Evolutionary conservation across 2,797 vertebrate genomes (phyloP).

Genomic region (Esox masquinongy): DNA sequence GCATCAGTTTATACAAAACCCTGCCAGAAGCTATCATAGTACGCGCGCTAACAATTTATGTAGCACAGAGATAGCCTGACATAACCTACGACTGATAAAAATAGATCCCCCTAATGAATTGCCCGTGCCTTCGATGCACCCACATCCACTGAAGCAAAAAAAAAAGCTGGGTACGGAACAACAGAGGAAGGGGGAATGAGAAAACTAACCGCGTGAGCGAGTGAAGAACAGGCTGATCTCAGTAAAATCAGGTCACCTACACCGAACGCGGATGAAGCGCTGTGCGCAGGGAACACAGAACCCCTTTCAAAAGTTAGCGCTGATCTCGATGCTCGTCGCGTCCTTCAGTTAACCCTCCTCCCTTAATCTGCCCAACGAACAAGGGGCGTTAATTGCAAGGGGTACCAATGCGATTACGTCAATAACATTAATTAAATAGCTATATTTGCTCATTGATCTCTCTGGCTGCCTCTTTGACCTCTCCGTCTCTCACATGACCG

Average conservation of each 20-base stretch:
- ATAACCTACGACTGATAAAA: constrained; percentile 49
- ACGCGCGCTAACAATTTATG: constrained; percentile 19
- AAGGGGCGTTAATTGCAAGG: not conserved
- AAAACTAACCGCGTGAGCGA: constrained; percentile 20
- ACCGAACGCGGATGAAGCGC: constrained; percentile 19
- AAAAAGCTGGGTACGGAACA: not conserved
- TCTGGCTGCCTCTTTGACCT: not conserved
- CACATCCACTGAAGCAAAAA: constrained; percentile 14
- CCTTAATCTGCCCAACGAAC: not conserved
- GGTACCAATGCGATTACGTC: not conserved
- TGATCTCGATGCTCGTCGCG: not conserved
- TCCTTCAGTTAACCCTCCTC: not conserved
- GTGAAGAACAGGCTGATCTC: constrained; percentile 29
- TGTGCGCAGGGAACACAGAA: constrained; percentile 7
- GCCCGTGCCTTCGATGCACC: constrained; percentile 29
- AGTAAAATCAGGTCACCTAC: constrained; percentile 38
- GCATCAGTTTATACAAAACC: not conserved
- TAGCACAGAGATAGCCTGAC: constrained; percentile 28
- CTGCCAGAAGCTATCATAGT: not conserved
- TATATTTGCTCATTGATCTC: not conserved
- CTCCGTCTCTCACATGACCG: not conserved
- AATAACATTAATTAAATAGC: not conserved
- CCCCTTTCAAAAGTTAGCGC: not conserved
- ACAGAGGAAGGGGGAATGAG: constrained; percentile 37
- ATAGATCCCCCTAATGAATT: constrained; percentile 53